A percentile compares a stretch with the other conserved stretches of the same genome.
These are phyloP conservation scores for Chloroceryle amazona DNA, from an alignment of 2,797 vertebrate species.

Conservation along the genomic window DNA sequence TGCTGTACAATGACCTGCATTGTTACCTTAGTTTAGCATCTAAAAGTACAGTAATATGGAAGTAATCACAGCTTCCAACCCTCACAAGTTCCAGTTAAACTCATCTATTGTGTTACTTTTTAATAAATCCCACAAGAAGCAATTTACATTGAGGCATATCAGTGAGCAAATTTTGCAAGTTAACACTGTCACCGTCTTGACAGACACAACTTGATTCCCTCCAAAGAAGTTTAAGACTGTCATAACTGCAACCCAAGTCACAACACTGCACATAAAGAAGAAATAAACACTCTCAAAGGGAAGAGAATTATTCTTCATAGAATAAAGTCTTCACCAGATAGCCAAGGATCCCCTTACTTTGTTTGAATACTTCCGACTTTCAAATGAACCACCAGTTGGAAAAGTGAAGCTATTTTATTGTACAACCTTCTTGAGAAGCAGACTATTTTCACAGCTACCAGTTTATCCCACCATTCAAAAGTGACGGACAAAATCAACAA, in stretches of 20 bases:
- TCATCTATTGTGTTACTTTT: not conserved
- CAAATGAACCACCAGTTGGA: not conserved
- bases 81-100: not conserved
- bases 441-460: not conserved
- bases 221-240: not conserved
- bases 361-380: not conserved
- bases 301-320: not conserved
- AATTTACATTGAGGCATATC: not conserved
- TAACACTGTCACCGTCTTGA: not conserved
- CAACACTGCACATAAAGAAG: not conserved
- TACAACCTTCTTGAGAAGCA: not conserved
- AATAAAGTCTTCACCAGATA: not conserved
- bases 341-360: not conserved
- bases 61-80: not conserved
- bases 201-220: not conserved
- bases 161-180: not conserved
- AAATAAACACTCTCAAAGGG: not conserved
- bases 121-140: not conserved
- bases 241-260: not conserved
- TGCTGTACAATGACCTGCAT: not conserved
- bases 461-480: not conserved
- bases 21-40: not conserved
- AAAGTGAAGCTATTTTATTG: not conserved
- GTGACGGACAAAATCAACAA: accelerated
- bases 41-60: accelerated